phyloP scores from a whole-genome alignment of 92 coral and sea anemone species.

The Diadumene lineata region DNA sequence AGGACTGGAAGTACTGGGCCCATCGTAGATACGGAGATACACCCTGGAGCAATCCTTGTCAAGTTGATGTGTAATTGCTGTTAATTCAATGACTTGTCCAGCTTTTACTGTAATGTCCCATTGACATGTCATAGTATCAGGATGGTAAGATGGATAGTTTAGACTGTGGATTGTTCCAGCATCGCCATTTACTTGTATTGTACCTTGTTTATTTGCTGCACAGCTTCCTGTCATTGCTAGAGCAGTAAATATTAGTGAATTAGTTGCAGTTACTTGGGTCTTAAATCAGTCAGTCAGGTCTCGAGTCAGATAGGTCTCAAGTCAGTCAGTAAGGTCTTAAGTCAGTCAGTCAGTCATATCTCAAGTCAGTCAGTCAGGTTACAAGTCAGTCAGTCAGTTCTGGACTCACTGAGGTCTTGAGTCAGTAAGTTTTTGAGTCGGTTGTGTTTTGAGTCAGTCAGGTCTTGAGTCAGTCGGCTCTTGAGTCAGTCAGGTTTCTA shows the following conservation, averaged over 20 bases:
- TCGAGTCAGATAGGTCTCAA: not conserved
- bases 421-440: too few species aligned
- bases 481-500: too few species aligned
- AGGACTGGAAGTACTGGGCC: slow-evolving; percentile 17
- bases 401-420: too few species aligned
- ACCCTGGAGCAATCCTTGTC: slow-evolving; percentile 10
- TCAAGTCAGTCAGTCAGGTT: not conserved
- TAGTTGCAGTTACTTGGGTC: not conserved
- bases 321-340: too few species aligned
- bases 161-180: slow-evolving; percentile 46
- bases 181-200: slow-evolving; percentile 37
- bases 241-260: not conserved
- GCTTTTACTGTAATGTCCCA: slow-evolving; percentile 56
- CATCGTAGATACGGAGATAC: slow-evolving; percentile 41
- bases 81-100: slow-evolving; percentile 40
- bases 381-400: not conserved
- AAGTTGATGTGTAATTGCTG: not conserved
- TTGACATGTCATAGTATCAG: slow-evolving; percentile 30
- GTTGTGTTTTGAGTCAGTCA: too few species aligned
- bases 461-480: too few species aligned
- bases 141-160: slow-evolving; percentile 18
- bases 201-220: slow-evolving; percentile 10
- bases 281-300: not conserved
- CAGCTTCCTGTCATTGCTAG: slow-evolving; percentile 53
- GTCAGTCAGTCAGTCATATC: not conserved